phyloP scores from a whole-genome alignment of 1,140 invertebrate species.

The Tenebrio molitor region DNA sequence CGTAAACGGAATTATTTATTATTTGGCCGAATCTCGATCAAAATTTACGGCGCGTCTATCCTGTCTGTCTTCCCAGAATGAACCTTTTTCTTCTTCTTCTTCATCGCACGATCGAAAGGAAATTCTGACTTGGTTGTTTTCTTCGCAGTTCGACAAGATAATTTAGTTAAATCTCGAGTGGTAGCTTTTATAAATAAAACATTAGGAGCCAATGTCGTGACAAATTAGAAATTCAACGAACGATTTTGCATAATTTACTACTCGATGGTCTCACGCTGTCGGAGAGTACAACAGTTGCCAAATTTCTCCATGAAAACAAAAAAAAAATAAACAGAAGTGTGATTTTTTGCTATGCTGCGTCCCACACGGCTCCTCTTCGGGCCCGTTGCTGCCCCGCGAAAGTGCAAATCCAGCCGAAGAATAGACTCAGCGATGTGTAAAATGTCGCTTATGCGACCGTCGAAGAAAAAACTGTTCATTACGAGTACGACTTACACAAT shows the following conservation, averaged over 20 bases:
- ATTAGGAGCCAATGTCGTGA: conserved; percentile 25
- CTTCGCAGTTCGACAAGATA: not conserved
- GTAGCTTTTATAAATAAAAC: conserved; percentile 26
- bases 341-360: too few relatives aligned
- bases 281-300: too few relatives aligned
- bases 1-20: conserved; percentile 8
- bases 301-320: too few relatives aligned
- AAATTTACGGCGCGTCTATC: not conserved
- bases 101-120: not conserved
- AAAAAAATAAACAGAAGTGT: too few relatives aligned
- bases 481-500: conserved; percentile 16
- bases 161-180: conserved; percentile 18
- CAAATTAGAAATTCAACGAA: conserved; percentile 26
- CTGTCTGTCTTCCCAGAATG: too few relatives aligned
- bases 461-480: conserved; percentile 4
- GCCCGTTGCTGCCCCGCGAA: too few relatives aligned
- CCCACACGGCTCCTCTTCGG: too few relatives aligned
- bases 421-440: conserved; percentile 11
- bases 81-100: not conserved
- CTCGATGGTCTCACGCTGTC: too few relatives aligned
- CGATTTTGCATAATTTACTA: conserved; percentile 30
- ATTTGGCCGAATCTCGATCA: not conserved
- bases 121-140: not conserved
- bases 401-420: too few relatives aligned
- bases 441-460: not conserved